phyloP scores from a whole-genome alignment of 2,113 vertebrate species.

The Chroicocephalus ridibundus region DNA sequence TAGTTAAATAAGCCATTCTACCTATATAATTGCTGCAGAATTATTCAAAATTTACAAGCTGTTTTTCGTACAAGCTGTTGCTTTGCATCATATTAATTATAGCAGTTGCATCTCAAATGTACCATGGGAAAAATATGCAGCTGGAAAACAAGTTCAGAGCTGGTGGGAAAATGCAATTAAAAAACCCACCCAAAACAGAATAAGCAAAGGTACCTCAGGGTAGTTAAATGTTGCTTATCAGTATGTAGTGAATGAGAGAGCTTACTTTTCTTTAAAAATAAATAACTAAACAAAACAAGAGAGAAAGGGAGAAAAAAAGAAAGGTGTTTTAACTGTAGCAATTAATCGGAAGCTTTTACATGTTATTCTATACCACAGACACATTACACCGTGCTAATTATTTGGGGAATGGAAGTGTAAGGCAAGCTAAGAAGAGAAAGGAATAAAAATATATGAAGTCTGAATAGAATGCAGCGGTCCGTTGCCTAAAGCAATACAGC shows the following conservation, averaged over 20 bases:
- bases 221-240: constrained; percentile 18
- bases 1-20: background rate
- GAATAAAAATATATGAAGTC: background rate
- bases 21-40: constrained; percentile 7
- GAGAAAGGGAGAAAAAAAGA: rapidly evolving
- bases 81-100: constrained; percentile 29
- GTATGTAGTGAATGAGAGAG: background rate
- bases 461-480: background rate
- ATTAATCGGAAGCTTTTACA: background rate
- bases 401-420: background rate
- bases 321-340: constrained; percentile 5
- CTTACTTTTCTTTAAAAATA: background rate
- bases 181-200: background rate
- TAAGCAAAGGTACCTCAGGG: background rate
- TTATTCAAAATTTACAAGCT: constrained; percentile 14
- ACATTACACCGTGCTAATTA: background rate
- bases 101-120: constrained; percentile 38
- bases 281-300: background rate
- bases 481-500: background rate
- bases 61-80: constrained; percentile 3
- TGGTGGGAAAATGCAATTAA: constrained; percentile 27
- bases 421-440: background rate
- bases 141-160: constrained; percentile 30
- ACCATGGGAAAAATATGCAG: constrained; percentile 27
- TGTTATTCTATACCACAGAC: background rate